Conservation (phyloP, 2,888 invertebrate genomes). For the Lymantria dispar region DNA sequence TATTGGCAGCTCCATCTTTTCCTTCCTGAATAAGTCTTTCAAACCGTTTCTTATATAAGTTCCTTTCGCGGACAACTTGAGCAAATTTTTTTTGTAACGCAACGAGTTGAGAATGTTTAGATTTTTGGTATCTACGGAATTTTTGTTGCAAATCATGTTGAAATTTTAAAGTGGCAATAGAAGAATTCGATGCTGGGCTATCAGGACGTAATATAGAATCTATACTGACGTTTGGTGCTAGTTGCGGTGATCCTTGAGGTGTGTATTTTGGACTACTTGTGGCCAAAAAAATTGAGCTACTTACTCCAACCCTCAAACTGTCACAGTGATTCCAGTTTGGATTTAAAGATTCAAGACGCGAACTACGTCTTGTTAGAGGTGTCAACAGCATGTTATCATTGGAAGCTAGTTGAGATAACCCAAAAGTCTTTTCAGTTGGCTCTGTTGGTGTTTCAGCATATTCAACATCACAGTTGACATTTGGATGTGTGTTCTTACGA, state of each 20-base stretch:
- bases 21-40: constrained; percentile 2
- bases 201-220: constrained; percentile 9
- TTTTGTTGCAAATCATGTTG: constrained; percentile 7
- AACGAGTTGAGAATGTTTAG: constrained; percentile 1
- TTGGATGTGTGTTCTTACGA: constrained; percentile 8
- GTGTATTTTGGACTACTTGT: constrained; percentile 8
- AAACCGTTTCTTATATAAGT: constrained; percentile 1
- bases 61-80: constrained; percentile 1
- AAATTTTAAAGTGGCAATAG: constrained; percentile 5
- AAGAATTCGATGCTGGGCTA: constrained; percentile 6
- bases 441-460: constrained; percentile 10
- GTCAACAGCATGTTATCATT: constrained; percentile 11
- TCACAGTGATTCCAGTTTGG: constrained; percentile 5
- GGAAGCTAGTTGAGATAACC: constrained; percentile 9
- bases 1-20: neutral
- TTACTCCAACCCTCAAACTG: constrained; percentile 5
- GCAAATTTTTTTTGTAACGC: constrained; percentile 8
- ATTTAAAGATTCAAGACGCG: constrained; percentile 6
- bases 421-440: constrained; percentile 7
- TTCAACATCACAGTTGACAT: constrained; percentile 7
- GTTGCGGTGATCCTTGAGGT: constrained; percentile 5
- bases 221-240: constrained; percentile 4
- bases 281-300: constrained; percentile 7
- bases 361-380: constrained; percentile 7
- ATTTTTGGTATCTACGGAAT: constrained; percentile 10